Evolutionary conservation across 2,113 vertebrate genomes (phyloP), one percentile per base, ranked within the genome.

Genomic region (Apteryx mantelli): DNA sequence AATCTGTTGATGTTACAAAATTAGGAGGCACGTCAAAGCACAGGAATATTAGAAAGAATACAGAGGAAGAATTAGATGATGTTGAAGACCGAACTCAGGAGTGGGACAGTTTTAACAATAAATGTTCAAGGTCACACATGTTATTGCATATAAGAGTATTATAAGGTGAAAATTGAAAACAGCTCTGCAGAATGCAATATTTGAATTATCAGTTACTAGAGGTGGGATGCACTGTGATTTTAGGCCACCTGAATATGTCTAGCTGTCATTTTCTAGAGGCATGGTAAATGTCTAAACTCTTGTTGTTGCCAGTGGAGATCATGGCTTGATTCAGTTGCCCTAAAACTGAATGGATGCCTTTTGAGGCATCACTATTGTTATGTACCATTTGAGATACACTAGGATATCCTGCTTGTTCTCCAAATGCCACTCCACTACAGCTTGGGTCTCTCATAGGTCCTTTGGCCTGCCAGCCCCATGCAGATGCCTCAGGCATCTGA

Each of bases 91-190:
- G 38, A 83, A 40, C 4, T 61, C 56, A 65, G 38, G 77, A 94
- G n/a, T 2, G 3, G 7, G 3, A 61, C n/a, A 42, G 7, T 84
- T 81, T 84, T 70, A 74, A 40, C 40, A 77, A 26, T 38, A 42
- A 60, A 56, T 78, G 30, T 46, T 77, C 10, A n/a, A 61, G 53
- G 8, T 69, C 24, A 56, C 7, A 60, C 18, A 26, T 6, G 78
- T 65, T 68, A 40, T 73, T 76, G 70, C 21, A 16, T 48, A 48
- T 7, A 48, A 48, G 46, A 19, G 46, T 48, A 19, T 48, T 77
- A 28, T 80, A 69, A 89, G 68, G 13, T 74, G 8, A 89, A 93
- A 91, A 69, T 11, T 77, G 24, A 69, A 93, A 69, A 40, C 7
- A 28, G 7, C 5, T 4, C 6, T 20, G 44, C 8, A 22, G 52